phyloP scores from a whole-genome alignment of 1,140 invertebrate genomes.

The Apis dorsata region DNA sequence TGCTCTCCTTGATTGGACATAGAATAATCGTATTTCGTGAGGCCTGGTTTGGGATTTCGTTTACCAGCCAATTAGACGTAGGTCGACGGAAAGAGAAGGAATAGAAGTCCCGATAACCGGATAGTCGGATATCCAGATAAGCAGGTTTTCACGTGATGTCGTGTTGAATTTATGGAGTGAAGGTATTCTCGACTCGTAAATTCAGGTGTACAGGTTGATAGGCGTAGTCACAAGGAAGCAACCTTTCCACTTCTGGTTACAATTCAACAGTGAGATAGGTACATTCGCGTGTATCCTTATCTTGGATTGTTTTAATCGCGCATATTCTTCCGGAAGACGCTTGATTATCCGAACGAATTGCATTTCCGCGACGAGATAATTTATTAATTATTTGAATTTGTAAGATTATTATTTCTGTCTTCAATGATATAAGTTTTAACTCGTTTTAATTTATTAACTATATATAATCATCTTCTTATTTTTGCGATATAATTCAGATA shows the following conservation, averaged over 20 bases:
- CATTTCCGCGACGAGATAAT: background rate
- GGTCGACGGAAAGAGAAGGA: slow-evolving; percentile 36
- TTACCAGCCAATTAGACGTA: slow-evolving; percentile 42
- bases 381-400: too few species aligned
- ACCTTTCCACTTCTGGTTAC: slow-evolving; percentile 43
- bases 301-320: slow-evolving; percentile 19
- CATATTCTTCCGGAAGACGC: slow-evolving; percentile 11
- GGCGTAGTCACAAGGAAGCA: slow-evolving; percentile 42
- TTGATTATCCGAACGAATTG: background rate
- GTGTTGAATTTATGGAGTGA: slow-evolving; percentile 48
- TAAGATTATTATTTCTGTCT: too few species aligned
- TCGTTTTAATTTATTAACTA: too few species aligned
- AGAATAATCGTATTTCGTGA: slow-evolving; percentile 39
- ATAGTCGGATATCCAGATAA: slow-evolving; percentile 53
- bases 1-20: slow-evolving; percentile 6
- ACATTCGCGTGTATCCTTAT: slow-evolving; percentile 29
- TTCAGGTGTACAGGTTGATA: slow-evolving; percentile 47
- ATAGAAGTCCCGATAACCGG: slow-evolving; percentile 36
- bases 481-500: too few species aligned
- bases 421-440: too few species aligned
- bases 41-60: slow-evolving; percentile 24
- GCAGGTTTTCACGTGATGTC: slow-evolving; percentile 39
- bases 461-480: too few species aligned
- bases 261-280: slow-evolving; percentile 34
- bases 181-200: slow-evolving; percentile 50